phyloP scores from a whole-genome alignment of 2,888 invertebrate genomes.

The Microplitis manilae region DNA sequence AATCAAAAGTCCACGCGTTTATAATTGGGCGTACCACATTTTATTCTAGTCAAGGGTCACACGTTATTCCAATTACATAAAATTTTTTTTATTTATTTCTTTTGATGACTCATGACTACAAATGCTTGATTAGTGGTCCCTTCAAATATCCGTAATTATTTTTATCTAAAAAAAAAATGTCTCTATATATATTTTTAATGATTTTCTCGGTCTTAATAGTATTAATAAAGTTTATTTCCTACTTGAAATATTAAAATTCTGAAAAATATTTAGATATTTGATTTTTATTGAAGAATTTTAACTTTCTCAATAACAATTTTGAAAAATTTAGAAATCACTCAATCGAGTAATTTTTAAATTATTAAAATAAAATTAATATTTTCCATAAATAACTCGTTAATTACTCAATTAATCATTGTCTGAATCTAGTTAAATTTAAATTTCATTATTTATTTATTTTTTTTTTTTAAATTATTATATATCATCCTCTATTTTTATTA shows the following conservation, averaged over 20 bases:
- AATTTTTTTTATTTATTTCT: background rate
- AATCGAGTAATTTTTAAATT: background rate
- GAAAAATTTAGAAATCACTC: background rate
- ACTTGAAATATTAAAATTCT: background rate
- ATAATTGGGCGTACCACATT: slow-evolving; percentile 29
- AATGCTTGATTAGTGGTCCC: background rate
- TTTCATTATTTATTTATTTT: too few species aligned
- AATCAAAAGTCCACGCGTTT: slow-evolving; percentile 33
- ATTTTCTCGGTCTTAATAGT: background rate
- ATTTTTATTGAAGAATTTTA: background rate
- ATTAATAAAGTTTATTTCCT: background rate
- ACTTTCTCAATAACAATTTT: background rate
- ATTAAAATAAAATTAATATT: too few species aligned
- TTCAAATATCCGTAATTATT: background rate
- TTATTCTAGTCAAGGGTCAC: background rate
- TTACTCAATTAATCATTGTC: too few species aligned
- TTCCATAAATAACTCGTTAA: too few species aligned
- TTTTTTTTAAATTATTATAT: too few species aligned
- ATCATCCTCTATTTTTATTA: too few species aligned
- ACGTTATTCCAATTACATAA: background rate
- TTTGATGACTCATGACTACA: background rate
- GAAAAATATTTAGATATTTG: background rate
- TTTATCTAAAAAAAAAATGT: background rate
- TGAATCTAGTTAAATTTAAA: too few species aligned
- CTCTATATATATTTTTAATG: background rate